A percentile compares a stretch with the other conserved stretches of the same genome.
These are phyloP conservation scores for Phrynocephalus guinanensis DNA, from an alignment of 2,797 vertebrate genomes.

Conservation along the genomic window DNA sequence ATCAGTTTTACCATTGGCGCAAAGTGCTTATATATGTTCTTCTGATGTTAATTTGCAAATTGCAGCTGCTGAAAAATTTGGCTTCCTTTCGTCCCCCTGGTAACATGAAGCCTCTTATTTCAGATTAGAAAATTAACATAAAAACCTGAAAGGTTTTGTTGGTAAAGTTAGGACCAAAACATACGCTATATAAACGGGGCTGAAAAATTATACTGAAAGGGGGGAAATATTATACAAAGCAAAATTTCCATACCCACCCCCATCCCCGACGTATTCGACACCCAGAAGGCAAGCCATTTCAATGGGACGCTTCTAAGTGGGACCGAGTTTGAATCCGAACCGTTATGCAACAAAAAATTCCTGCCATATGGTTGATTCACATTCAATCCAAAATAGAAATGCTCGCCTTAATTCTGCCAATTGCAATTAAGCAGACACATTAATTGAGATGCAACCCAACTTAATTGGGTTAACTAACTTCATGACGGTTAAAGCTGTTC, in stretches of 20 bases:
- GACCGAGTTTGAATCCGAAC: too few relatives aligned
- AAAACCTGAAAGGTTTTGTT: neutral
- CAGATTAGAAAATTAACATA: neutral
- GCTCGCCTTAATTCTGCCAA: neutral
- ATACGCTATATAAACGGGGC: neutral
- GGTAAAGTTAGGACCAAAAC: neutral
- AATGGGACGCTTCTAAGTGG: too few relatives aligned
- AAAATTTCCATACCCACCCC: neutral
- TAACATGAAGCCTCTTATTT: neutral
- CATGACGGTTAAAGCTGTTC: too few relatives aligned
- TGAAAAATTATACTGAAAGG: neutral
- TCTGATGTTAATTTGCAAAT: neutral
- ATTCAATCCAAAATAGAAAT: neutral
- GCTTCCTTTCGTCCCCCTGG: neutral
- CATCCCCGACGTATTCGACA: too few relatives aligned
- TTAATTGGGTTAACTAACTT: too few relatives aligned
- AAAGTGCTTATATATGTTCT: too few relatives aligned
- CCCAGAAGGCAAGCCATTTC: too few relatives aligned
- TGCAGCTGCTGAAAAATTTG: neutral
- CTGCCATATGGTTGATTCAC: neutral
- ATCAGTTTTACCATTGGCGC: neutral
- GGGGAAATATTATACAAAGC: neutral
- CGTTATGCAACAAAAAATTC: neutral
- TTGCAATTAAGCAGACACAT: neutral
- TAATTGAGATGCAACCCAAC: neutral